Base-by-base conservation (phyloP, 2,797 vertebrate genomes). In the Tragopan temminckii region DNA sequence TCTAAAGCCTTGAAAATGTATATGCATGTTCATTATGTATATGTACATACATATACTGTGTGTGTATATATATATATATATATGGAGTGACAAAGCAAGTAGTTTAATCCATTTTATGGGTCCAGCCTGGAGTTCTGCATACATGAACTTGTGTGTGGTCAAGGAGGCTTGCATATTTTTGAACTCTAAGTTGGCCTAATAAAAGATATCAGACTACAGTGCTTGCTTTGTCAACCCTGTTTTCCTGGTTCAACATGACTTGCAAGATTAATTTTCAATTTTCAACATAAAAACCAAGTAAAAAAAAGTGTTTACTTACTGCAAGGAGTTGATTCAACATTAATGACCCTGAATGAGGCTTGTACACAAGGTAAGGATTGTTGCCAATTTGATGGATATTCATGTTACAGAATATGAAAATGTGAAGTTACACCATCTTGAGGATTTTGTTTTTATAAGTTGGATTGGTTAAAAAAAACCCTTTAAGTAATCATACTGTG, bases 211-310 rank as follows among this genome's bases (percentile, higher is more conserved):
- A 81, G 92, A 91, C 92, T 95, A 95, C 87, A 96, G 92, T 89
- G 62, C 92, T 96, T 96, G 89, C 95, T 97, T 97, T 97, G 92
- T 97, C 95, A 95, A 50, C 88, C 79, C 85, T 95, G 82, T 85
- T 95, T 97, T 94, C 87, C 81, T 95, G 85, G 86, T 93, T 90
- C 70, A 89, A 75, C 97, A 93, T 55, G 59, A 82, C 89, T 94
- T 72, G 95, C 80, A 95, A 95, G 95, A 97, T 97, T 97, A 72
- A 36, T 96, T 97, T 97, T 94, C 71, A 88, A 69, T 94, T 97
- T 97, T 96, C 94, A 93, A 94, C 35, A 17, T 96, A 95, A 97
- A 97, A 87, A 70, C 27, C 33, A 45, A 93, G 87, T 17, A 29
- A 96, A 94, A 96, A 75, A 57, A 94, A 85, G 64, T 95, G 62